Percentiles rank a stretch among this genome's conserved stretches.
Evolutionary conservation across 2,113 vertebrate species (phyloP).

Genomic region (Thomomys bottae): DNA sequence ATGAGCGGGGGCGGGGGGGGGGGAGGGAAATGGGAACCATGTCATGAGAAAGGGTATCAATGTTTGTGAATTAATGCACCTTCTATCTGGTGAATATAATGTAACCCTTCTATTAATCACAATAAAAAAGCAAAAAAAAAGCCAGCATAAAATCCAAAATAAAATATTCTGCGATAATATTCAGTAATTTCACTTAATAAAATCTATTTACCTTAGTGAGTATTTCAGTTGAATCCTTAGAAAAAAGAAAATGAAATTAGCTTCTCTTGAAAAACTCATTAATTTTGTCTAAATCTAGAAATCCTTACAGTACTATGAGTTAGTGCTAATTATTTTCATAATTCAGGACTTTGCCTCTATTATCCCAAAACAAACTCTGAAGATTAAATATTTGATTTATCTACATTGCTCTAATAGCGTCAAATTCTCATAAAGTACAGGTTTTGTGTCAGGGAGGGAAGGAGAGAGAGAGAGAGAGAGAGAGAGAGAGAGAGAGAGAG

Average conservation of each 20-base stretch:
- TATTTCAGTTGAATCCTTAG: constrained; percentile 32
- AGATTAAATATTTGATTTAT: constrained; percentile 25
- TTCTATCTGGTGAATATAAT: no score
- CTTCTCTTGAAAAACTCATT: neutral
- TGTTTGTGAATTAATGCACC: no score
- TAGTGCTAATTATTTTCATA: constrained; percentile 1
- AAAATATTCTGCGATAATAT: neutral
- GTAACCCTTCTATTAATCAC: no score
- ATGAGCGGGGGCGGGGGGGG: no score
- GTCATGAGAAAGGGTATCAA: no score
- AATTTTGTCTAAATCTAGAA: constrained; percentile 11
- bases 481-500: neutral
- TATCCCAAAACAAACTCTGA: neutral
- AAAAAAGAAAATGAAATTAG: constrained; percentile 9
- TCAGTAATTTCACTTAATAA: constrained; percentile 21
- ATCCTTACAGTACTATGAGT: neutral
- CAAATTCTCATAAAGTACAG: neutral
- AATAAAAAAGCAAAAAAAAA: constrained; percentile 61
- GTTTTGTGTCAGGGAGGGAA: no score
- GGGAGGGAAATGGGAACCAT: no score
- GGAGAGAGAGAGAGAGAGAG: neutral
- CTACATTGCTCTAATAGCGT: neutral
- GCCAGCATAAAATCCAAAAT: neutral
- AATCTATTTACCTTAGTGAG: constrained; percentile 23
- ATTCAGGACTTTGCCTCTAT: neutral